phyloP scores from a whole-genome alignment of 2,113 vertebrate genomes.

The Climacteris rufus region DNA sequence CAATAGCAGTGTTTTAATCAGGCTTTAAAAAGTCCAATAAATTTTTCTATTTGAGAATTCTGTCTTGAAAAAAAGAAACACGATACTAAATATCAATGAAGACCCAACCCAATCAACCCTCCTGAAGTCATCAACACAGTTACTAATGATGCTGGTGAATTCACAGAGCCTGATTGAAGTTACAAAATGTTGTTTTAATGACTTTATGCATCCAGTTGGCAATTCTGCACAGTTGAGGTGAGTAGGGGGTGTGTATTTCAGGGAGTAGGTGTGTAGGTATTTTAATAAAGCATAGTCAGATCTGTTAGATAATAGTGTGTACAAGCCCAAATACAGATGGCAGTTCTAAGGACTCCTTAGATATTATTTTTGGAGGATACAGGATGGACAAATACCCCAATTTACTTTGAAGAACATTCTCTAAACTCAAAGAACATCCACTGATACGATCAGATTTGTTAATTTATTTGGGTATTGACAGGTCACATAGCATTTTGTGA shows the following conservation, averaged over 20 bases:
- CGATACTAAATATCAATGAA: conserved; percentile 40
- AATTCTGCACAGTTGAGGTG: not conserved
- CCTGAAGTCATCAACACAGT: conserved; percentile 36
- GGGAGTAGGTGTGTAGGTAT: not conserved
- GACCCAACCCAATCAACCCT: conserved; percentile 45
- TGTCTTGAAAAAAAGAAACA: conserved; percentile 45
- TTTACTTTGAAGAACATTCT: not conserved
- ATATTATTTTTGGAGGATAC: not conserved
- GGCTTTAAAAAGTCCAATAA: conserved; percentile 18
- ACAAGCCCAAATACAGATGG: not conserved
- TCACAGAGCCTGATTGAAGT: conserved; percentile 48
- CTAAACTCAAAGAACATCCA: not conserved
- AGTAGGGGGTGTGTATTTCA: not conserved
- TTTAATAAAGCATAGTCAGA: not conserved
- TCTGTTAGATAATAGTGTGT: not conserved
- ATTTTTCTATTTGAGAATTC: conserved; percentile 52
- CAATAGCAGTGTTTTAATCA: conserved; percentile 48
- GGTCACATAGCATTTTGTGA: not conserved
- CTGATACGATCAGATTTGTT: not conserved
- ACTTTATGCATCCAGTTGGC: conserved; percentile 20
- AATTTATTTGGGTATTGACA: not conserved
- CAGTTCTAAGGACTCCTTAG: not conserved
- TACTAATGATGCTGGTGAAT: conserved; percentile 38
- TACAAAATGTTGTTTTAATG: conserved; percentile 45
- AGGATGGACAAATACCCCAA: not conserved